A percentile compares a stretch with the other conserved stretches of the same genome.
Conservation (phyloP, 1,140 invertebrate genomes). For the Papilio polyxenes region DNA sequence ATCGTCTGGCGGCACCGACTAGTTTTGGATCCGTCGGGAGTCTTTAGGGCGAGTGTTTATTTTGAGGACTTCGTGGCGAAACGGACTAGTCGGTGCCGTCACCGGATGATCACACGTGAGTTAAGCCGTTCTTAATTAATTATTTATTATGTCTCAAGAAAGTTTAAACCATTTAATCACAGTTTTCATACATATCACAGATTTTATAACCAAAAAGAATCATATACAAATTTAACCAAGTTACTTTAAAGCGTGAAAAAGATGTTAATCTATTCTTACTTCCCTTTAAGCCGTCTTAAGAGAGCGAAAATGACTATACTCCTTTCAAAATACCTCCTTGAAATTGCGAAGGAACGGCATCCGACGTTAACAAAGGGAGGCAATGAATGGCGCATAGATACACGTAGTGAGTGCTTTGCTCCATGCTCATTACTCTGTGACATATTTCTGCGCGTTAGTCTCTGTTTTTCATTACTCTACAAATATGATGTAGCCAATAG, state of each 20-base stretch:
- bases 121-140: too few species aligned
- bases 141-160: too few species aligned
- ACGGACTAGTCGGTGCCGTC: too few species aligned
- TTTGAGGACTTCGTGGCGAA: too few species aligned
- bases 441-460: constrained; percentile 23
- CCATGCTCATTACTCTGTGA: constrained; percentile 33
- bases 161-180: too few species aligned
- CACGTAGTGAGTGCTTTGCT: constrained; percentile 21
- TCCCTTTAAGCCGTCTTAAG: neutral
- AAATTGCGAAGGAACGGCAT: constrained; percentile 35
- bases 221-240: too few species aligned
- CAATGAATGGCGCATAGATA: constrained; percentile 33
- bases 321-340: constrained; percentile 34
- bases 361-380: constrained; percentile 36
- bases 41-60: too few species aligned
- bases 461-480: neutral
- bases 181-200: too few species aligned
- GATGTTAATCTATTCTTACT: neutral
- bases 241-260: neutral
- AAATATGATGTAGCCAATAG: neutral
- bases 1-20: too few species aligned
- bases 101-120: too few species aligned
- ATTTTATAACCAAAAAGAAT: too few species aligned
- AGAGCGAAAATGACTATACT: constrained; percentile 18
- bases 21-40: too few species aligned